phyloP scores from a whole-genome alignment of 92 coral and sea anemone genomes.

The Meandrina meandrites region DNA sequence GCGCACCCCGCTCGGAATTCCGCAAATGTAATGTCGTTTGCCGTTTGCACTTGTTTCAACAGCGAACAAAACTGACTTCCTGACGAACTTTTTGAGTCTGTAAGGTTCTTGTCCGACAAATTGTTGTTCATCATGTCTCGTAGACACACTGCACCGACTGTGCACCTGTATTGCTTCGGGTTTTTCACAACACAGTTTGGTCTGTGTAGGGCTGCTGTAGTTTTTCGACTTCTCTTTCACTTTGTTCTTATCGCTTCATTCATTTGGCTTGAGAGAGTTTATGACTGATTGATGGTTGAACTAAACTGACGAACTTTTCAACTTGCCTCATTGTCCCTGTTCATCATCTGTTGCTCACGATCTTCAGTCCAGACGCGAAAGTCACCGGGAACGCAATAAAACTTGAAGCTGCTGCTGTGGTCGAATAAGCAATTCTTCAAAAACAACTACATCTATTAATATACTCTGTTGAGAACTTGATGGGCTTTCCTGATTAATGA shows the following conservation, averaged over 20 bases:
- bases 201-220: neutral
- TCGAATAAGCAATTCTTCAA: neutral
- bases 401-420: neutral
- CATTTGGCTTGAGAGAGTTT: neutral
- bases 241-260: neutral
- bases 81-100: slow-evolving; percentile 15
- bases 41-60: slow-evolving; percentile 27
- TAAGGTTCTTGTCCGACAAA: neutral
- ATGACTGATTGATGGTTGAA: neutral
- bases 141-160: neutral
- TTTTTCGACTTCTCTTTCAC: neutral
- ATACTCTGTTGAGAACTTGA: neutral
- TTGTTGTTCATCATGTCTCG: neutral
- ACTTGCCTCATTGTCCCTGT: neutral
- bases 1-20: slow-evolving; percentile 25
- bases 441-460: neutral
- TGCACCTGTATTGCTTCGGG: neutral
- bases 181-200: neutral
- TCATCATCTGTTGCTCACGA: neutral
- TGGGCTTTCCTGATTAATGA: neutral
- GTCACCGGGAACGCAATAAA: neutral
- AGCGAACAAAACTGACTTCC: slow-evolving; percentile 34
- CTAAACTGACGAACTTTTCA: neutral
- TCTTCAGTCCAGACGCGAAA: neutral
- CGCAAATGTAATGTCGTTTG: slow-evolving; percentile 8